Conservation (phyloP, 2,113 vertebrate genomes). For the Pristiophorus japonicus region DNA sequence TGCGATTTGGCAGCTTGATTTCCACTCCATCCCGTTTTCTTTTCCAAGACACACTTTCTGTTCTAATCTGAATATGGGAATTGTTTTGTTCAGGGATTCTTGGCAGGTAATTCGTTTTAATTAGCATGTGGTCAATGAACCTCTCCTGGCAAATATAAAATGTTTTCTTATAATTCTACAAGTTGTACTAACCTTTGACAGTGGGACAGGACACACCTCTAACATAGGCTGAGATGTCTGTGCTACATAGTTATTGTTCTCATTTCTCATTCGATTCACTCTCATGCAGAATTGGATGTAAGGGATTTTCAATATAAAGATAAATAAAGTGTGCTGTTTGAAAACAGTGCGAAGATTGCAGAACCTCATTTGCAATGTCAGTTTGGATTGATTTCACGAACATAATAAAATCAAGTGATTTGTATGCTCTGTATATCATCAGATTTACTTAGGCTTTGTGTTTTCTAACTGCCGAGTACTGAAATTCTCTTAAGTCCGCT, state of each 20-base stretch:
- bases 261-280: neutral
- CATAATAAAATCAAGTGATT: neutral
- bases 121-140: neutral
- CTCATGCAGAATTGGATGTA: neutral
- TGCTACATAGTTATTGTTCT: neutral
- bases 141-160: neutral
- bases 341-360: neutral
- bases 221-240: too few species aligned
- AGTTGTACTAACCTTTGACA: conserved; percentile 19
- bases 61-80: neutral
- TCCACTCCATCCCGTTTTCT: neutral
- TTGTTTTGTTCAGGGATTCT: neutral
- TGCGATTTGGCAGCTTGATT: neutral
- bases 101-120: neutral
- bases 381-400: neutral
- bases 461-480: neutral
- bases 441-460: neutral
- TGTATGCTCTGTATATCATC: neutral
- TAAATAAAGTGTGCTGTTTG: neutral
- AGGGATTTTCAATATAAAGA: neutral
- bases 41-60: neutral
- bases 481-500: neutral
- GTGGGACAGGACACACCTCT: neutral
- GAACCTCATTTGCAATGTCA: neutral
- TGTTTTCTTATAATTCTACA: neutral